Evolutionary conservation across 2,113 vertebrate species (phyloP), one percentile per base, ranked within the genome.

Genomic region (Morphnarchus princeps): DNA sequence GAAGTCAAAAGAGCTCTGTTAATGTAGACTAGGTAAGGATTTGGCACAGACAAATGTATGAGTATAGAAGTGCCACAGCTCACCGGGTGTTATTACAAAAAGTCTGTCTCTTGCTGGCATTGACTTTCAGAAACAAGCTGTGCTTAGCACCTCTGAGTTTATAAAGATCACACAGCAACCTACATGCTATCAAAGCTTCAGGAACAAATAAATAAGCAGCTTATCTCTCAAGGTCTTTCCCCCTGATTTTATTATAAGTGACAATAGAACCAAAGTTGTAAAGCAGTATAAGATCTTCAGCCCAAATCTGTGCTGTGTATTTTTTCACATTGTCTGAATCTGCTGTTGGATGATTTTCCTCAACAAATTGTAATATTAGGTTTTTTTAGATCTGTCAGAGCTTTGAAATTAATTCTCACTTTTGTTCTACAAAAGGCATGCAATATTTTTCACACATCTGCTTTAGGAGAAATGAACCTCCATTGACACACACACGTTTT

Each of bases 71-170:
- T 94, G 89, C 87, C 87, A 90, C 87, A 95, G 91, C 95, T 96
- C 82, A 63, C 87, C 0, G 79, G 89, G 95, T 97, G 91, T 92
- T 95, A 93, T 90, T 86, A 91, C 74, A 90, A 97, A 94, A 96
- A 90, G 94, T 91, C 91, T 96, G 84, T 95, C 87, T 96, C 91
- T 97, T 97, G 91, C 95, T 97, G 94, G 97, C 93, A 88, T 86
- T 95, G 91, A 97, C 97, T 97, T 97, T 97, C 91, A 97, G 90
- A 97, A 97, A 77, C 96, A 97, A 96, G 94, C 96, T 97, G 96
- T 95, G 91, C 95, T 97, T 97, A 97, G 95, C 94, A 97, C 94
- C 94, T 97, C 91, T 91, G 87, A 95, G 96, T 97, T 97, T 97
- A 91, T 95, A 97, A 96, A 95, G 96, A 97, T 97, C 95, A 93